Evolutionary conservation across 2,888 invertebrate species (phyloP).

Genomic region (Phasia obesa): DNA sequence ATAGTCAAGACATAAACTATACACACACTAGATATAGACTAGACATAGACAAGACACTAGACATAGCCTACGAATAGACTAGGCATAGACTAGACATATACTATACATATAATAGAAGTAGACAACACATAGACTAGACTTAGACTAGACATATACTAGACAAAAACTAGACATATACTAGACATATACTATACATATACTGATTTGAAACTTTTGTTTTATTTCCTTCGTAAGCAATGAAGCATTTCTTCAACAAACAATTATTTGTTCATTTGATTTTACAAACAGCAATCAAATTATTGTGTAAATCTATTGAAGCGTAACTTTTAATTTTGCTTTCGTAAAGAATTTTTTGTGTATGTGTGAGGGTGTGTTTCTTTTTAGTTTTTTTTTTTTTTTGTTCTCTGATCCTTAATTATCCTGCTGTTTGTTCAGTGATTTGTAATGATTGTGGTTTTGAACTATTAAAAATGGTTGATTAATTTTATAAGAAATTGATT

Average conservation of each 20-base stretch:
- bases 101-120: no score
- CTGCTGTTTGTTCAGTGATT: slow-evolving; percentile 45
- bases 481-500: slow-evolving; percentile 29
- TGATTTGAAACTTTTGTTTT: no score
- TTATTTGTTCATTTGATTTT: neutral
- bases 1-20: no score
- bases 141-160: no score
- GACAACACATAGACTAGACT: no score
- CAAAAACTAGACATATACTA: no score
- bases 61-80: no score
- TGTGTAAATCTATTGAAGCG: neutral
- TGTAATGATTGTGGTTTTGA: slow-evolving; percentile 50
- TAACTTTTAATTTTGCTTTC: slow-evolving; percentile 5
- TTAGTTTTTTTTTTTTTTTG: neutral
- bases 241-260: neutral
- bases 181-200: no score
- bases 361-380: neutral
- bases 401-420: slow-evolving; percentile 39
- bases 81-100: no score
- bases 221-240: no score
- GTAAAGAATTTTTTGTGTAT: neutral
- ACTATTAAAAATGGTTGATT: slow-evolving; percentile 33
- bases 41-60: no score
- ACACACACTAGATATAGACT: no score
- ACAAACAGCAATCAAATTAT: neutral